Conservation (phyloP, 2,113 vertebrate species). For the Arenaria interpres region DNA sequence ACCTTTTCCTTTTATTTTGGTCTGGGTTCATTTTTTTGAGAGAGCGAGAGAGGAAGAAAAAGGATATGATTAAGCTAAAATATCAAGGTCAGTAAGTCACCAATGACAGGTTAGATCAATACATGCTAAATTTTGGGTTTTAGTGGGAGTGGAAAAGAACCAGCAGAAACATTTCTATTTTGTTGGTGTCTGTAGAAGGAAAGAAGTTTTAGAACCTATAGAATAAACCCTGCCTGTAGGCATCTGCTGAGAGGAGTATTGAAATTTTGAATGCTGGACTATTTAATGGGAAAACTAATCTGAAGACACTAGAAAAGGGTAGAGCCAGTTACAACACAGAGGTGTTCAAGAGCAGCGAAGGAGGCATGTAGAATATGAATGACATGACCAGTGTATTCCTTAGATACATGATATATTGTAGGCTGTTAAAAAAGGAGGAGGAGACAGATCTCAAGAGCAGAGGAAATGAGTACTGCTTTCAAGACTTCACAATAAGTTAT, state of each 20-base stretch:
- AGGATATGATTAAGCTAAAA: not conserved
- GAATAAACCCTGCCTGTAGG: not conserved
- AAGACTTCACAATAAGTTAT: not conserved
- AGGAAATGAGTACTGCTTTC: conserved; percentile 22
- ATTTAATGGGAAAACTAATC: conserved; percentile 45
- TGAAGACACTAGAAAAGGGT: not conserved
- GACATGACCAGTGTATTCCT: not conserved
- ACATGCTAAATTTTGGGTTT: conserved; percentile 18
- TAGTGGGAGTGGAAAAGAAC: not conserved
- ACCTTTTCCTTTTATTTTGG: not conserved
- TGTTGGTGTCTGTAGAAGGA: not conserved
- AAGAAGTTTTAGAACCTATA: not conserved
- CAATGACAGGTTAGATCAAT: conserved; percentile 12
- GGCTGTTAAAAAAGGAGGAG: conserved; percentile 31
- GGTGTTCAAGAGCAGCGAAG: not conserved
- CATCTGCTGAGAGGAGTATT: not conserved
- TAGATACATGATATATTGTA: not conserved
- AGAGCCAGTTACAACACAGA: not conserved
- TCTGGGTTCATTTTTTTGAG: not conserved
- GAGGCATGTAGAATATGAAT: not conserved
- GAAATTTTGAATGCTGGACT: conserved; percentile 4
- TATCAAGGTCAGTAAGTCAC: not conserved
- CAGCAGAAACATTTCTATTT: not conserved
- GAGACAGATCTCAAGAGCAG: not conserved
- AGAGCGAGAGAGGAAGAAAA: not conserved